Evolutionary conservation across 23 tunicate species (phyloP).

Genomic region (Ciona savignyi): DNA sequence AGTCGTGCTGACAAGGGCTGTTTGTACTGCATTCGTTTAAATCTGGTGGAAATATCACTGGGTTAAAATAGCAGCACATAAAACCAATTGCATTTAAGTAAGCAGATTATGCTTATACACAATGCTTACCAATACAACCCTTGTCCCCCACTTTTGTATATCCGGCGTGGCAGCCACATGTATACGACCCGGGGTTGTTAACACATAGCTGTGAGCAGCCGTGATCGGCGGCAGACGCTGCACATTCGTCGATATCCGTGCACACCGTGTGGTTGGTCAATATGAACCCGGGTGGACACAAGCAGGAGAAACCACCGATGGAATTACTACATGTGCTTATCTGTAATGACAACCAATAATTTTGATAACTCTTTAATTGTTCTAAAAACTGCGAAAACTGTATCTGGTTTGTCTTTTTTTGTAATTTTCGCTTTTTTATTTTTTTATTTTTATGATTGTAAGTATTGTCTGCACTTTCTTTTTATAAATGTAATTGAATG

Average conservation of each 20-base stretch:
- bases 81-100: no score
- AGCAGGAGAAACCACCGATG: conserved; percentile 50
- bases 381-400: not conserved
- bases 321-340: conserved; percentile 47
- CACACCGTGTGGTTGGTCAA: conserved; percentile 51
- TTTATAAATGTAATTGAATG: no score
- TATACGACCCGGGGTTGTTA: conserved; percentile 65
- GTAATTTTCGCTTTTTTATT: not conserved
- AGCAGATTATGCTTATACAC: no score
- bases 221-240: conserved; percentile 9
- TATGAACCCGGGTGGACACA: conserved; percentile 71
- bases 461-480: not conserved
- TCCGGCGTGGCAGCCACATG: conserved; percentile 52
- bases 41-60: no score
- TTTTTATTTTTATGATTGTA: not conserved
- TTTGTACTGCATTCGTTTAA: not conserved
- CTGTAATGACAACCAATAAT: conserved; percentile 24
- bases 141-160: conserved; percentile 5
- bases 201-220: conserved; percentile 60
- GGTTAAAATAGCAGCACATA: no score
- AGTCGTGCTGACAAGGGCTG: conserved; percentile 39
- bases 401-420: not conserved
- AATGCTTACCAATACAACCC: conserved; percentile 40
- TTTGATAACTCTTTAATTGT: not conserved
- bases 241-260: conserved; percentile 73